Evolutionary conservation across 2,113 vertebrate genomes (phyloP).

Genomic region (Cheirogaleus medius): DNA sequence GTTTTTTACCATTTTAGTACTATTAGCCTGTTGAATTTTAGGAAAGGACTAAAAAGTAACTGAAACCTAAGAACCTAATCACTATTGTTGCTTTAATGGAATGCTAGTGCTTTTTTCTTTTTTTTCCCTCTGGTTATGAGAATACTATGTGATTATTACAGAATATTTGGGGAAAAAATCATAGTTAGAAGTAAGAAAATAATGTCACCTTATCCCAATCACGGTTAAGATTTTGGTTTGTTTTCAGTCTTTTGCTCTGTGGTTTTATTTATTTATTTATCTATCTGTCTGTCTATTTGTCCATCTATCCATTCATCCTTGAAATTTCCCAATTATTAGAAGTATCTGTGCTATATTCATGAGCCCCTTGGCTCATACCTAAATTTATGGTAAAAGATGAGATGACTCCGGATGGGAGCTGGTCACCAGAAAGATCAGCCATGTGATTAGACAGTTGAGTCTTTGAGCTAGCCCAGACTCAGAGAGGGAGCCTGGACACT

Average conservation of each 20-base stretch:
- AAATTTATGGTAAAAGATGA: background rate
- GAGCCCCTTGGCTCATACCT: background rate
- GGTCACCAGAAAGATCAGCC: background rate
- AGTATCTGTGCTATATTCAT: background rate
- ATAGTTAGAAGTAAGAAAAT: background rate
- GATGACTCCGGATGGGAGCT: background rate
- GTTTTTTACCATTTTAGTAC: background rate
- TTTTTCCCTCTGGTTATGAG: background rate
- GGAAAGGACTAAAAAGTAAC: background rate
- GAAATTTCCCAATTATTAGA: background rate
- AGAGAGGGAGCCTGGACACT: background rate
- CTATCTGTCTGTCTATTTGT: too few species aligned
- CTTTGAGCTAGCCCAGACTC: background rate
- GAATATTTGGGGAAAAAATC: background rate
- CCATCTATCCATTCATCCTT: background rate
- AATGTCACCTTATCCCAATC: background rate
- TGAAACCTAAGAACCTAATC: background rate
- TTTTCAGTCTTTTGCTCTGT: background rate
- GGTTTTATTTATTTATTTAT: too few species aligned
- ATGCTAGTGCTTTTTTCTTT: background rate
- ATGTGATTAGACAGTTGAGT: background rate
- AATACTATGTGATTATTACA: background rate
- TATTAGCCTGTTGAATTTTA: background rate
- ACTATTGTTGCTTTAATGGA: background rate
- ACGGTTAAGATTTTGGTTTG: background rate